Conservation (phyloP, 1,140 invertebrate genomes). For the Zaprionus inermis region DNA sequence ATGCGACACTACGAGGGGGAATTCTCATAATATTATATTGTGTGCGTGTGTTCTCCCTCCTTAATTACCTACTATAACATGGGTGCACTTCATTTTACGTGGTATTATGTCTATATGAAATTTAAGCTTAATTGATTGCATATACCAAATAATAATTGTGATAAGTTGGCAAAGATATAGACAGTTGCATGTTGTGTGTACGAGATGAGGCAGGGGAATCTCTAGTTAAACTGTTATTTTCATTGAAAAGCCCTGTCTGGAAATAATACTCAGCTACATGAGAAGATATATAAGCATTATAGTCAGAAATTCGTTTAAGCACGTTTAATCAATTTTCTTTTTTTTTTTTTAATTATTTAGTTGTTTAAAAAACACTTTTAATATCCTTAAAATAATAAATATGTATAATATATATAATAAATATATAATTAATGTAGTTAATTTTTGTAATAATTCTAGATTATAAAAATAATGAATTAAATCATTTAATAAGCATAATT, state of each 20-base stretch:
- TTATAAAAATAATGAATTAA: no score
- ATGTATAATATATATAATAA: no score
- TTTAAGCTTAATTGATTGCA: background rate
- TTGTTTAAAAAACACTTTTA: no score
- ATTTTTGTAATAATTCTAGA: no score
- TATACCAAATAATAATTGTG: constrained; percentile 1
- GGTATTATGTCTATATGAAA: constrained; percentile 3
- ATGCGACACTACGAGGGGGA: no score
- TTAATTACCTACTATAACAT: constrained; percentile 32
- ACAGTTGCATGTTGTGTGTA: background rate
- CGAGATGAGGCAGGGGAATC: background rate
- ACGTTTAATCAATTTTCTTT: no score
- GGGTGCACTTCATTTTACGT: constrained; percentile 13
- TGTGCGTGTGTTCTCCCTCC: background rate
- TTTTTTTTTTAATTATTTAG: no score
- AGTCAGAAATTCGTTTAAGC: background rate
- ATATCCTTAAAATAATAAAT: no score
- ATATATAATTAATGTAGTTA: no score
- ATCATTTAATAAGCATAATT: background rate
- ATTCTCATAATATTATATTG: constrained; percentile 31
- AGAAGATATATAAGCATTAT: background rate
- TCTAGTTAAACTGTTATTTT: background rate
- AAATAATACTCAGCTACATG: background rate
- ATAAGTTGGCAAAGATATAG: background rate
- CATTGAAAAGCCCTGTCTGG: background rate